Percentiles rank a stretch among this genome's conserved stretches.
Evolutionary conservation across 2,113 vertebrate genomes (phyloP).

Genomic region (Erpornis zantholeuca): DNA sequence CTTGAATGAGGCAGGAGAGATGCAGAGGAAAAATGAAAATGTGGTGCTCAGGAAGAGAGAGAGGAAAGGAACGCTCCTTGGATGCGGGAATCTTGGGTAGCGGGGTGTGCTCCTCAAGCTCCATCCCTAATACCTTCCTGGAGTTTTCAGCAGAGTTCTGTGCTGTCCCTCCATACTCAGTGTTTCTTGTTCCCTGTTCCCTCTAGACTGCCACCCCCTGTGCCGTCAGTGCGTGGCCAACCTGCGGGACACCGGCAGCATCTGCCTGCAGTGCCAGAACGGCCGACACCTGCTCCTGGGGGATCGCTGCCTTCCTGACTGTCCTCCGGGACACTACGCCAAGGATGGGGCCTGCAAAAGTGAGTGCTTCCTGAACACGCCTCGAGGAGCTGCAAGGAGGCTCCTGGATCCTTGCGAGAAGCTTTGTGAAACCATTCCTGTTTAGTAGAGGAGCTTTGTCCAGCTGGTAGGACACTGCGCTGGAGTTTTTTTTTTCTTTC

Average conservation of each 20-base stretch:
- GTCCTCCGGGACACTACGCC: constrained; percentile 73
- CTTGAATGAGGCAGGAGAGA: not conserved
- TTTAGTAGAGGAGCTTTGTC: not conserved
- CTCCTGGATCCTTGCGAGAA: fast-evolving
- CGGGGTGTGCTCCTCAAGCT: not conserved
- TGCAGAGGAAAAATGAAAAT: not conserved
- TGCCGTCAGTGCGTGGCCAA: constrained; percentile 84
- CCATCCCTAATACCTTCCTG: no score
- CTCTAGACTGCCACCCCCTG: constrained; percentile 82
- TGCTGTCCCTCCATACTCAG: not conserved
- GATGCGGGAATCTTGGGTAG: fast-evolving
- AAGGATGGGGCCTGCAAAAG: constrained; percentile 79
- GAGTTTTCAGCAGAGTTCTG: not conserved
- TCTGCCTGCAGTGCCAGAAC: constrained; percentile 84
- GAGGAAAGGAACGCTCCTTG: not conserved
- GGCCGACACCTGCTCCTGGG: constrained; percentile 75
- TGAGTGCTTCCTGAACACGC: constrained; percentile 66
- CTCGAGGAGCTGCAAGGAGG: not conserved
- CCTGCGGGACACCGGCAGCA: constrained; percentile 73
- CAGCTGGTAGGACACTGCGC: not conserved
- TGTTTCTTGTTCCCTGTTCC: not conserved
- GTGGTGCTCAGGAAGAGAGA: not conserved
- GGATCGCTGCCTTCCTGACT: constrained; percentile 82
- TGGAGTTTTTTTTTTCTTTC: not conserved
- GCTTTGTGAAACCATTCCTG: not conserved